phyloP scores from a whole-genome alignment of 2,888 invertebrate genomes.

The Scaptomyza flava region DNA sequence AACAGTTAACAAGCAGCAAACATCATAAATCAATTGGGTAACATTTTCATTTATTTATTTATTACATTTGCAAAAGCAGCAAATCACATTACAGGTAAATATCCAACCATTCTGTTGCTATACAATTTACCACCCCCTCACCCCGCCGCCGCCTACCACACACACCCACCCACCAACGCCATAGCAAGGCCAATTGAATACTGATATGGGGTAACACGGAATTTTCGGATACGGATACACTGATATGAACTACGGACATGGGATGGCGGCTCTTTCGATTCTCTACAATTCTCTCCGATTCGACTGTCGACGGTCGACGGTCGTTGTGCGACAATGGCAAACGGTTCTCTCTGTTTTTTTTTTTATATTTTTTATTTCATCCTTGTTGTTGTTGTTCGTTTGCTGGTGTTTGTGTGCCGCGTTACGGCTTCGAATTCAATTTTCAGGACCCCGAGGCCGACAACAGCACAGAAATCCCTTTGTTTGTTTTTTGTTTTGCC shows the following conservation, averaged over 20 bases:
- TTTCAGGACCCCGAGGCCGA: constrained; percentile 55
- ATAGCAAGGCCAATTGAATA: constrained; percentile 45
- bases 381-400: constrained; percentile 19
- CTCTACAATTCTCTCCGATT: constrained; percentile 6
- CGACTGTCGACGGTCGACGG: constrained; percentile 18
- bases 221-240: constrained; percentile 41
- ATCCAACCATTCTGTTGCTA: constrained; percentile 5
- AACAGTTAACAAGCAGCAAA: background rate
- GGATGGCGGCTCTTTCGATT: background rate
- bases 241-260: constrained; percentile 29
- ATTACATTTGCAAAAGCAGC: constrained; percentile 52
- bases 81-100: constrained; percentile 52
- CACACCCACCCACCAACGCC: background rate
- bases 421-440: constrained; percentile 75
- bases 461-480: constrained; percentile 57
- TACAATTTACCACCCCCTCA: constrained; percentile 1
- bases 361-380: constrained; percentile 57
- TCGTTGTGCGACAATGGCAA: constrained; percentile 57
- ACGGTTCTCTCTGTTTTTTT: too few relatives aligned
- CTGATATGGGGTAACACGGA: constrained; percentile 43
- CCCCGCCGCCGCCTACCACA: too few relatives aligned
- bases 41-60: constrained; percentile 72
- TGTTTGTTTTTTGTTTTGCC: constrained; percentile 26
- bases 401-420: constrained; percentile 30
- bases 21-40: constrained; percentile 68